Percentiles rank a stretch among this genome's conserved stretches.
Conservation (phyloP, 1,140 invertebrate species). For the Tetramorium alpestre region DNA sequence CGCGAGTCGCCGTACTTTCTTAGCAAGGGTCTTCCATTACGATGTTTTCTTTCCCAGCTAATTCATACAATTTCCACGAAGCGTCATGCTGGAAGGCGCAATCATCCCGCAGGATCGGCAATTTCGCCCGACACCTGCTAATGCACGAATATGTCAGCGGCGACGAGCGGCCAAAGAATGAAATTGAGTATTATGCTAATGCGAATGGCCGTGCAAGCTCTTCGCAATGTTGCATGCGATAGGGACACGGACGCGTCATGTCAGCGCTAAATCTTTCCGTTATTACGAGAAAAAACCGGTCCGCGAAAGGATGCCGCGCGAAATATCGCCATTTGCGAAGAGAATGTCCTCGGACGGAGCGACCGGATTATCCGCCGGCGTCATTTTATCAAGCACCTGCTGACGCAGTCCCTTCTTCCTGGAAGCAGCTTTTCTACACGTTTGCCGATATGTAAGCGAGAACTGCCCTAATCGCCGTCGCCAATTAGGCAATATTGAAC, state of each 20-base stretch:
- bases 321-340: slow-evolving; percentile 40
- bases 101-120: slow-evolving; percentile 52
- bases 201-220: slow-evolving; percentile 37
- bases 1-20: background rate
- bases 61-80: slow-evolving; percentile 57
- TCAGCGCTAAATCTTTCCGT: slow-evolving; percentile 49
- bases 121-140: slow-evolving; percentile 57
- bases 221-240: slow-evolving; percentile 46
- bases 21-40: slow-evolving; percentile 8
- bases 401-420: slow-evolving; percentile 34
- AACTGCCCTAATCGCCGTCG: slow-evolving; percentile 13
- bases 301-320: slow-evolving; percentile 45
- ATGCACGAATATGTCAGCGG: slow-evolving; percentile 53
- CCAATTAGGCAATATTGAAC: slow-evolving; percentile 35
- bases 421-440: slow-evolving; percentile 37
- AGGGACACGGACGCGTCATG: slow-evolving; percentile 18
- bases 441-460: slow-evolving; percentile 1
- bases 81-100: slow-evolving; percentile 57
- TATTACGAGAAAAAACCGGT: slow-evolving; percentile 52
- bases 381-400: slow-evolving; percentile 53
- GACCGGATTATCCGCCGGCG: slow-evolving; percentile 44
- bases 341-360: slow-evolving; percentile 38
- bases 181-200: slow-evolving; percentile 63
- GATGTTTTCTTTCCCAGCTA: slow-evolving; percentile 34
- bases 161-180: slow-evolving; percentile 45